phyloP scores from a whole-genome alignment of 2,113 vertebrate genomes.

The Megaceryle maxima region DNA sequence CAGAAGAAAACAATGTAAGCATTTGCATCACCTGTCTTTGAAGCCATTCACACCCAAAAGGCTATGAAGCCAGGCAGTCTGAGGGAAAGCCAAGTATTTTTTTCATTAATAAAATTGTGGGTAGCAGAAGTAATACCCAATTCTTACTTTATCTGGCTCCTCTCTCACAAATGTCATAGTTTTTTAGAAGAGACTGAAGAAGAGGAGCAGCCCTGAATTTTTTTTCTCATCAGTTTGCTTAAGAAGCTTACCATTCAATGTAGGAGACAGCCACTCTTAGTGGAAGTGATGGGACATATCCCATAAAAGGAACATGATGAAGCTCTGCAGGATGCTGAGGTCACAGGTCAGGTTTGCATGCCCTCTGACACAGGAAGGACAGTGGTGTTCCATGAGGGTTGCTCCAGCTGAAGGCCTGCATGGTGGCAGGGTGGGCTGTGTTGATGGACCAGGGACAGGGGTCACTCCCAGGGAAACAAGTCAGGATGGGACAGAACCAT shows the following conservation, averaged over 20 bases:
- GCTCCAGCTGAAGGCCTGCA: neutral
- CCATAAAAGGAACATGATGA: accelerated
- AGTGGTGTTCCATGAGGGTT: neutral
- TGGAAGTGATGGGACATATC: neutral
- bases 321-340: neutral
- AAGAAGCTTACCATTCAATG: neutral
- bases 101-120: neutral
- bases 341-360: neutral
- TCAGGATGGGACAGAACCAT: neutral
- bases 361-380: neutral
- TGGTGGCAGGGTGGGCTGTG: accelerated
- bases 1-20: neutral
- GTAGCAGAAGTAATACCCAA: neutral
- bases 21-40: neutral
- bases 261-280: neutral
- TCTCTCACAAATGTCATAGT: neutral
- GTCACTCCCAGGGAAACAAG: accelerated
- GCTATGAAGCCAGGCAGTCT: neutral
- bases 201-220: neutral
- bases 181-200: neutral
- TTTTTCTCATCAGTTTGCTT: neutral
- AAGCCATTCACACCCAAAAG: neutral
- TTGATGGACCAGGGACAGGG: neutral
- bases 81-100: neutral
- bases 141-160: neutral